phyloP scores from a whole-genome alignment of 2,888 invertebrate species.

The Drosophila nr. fundita region DNA sequence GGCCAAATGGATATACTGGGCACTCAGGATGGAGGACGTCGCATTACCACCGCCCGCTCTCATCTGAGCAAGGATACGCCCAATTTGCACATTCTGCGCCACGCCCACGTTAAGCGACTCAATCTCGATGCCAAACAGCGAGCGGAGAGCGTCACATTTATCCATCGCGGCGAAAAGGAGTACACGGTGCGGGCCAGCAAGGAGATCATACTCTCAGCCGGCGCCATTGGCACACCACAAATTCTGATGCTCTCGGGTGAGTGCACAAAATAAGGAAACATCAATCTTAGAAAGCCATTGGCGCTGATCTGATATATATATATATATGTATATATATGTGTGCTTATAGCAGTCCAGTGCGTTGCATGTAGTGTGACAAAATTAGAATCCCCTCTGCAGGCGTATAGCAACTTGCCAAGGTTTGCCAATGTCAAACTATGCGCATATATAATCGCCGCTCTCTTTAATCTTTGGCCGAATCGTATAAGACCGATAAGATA shows the following conservation, averaged over 20 bases:
- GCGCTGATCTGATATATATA: no score
- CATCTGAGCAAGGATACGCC: conserved; percentile 87
- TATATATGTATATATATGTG: no score
- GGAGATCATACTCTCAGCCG: conserved; percentile 94
- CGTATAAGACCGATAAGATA: conserved; percentile 40
- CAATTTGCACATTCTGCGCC: conserved; percentile 87
- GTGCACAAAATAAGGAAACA: conserved; percentile 9
- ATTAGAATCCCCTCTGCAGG: not conserved
- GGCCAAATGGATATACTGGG: conserved; percentile 95
- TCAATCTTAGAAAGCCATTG: not conserved
- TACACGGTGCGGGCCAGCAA: conserved; percentile 87
- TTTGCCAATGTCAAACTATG: conserved; percentile 27
- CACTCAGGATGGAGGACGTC: conserved; percentile 92
- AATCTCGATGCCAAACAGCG: conserved; percentile 86
- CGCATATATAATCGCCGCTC: conserved; percentile 8
- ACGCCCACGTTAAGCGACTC: conserved; percentile 87
- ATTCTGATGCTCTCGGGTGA: conserved; percentile 94
- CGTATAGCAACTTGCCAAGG: conserved; percentile 7
- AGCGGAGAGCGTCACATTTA: conserved; percentile 86
- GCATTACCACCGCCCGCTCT: conserved; percentile 92
- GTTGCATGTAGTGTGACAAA: not conserved
- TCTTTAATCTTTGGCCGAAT: conserved; percentile 30
- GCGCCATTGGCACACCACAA: conserved; percentile 96
- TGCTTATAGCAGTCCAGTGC: not conserved
- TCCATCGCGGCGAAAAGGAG: conserved; percentile 86